Base-by-base conservation (phyloP, 1,140 invertebrate species). In the Ridgeia piscesae region DNA sequence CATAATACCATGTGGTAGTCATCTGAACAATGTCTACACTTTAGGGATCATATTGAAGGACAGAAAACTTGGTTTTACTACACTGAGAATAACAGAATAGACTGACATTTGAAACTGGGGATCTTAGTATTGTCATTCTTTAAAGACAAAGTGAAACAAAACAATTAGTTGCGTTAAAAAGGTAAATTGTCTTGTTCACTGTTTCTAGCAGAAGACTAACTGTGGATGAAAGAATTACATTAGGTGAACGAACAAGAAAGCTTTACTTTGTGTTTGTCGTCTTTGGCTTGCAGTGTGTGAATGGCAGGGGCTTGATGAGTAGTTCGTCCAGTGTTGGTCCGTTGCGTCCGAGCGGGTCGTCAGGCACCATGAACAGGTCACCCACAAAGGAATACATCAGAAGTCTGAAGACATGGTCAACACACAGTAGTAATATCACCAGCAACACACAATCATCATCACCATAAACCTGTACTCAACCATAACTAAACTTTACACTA, bases 291-390 rank as follows among this genome's bases (percentile, higher is more conserved):
- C 27, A 1, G 58, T 17, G 27, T 77, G 14, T 77, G 58, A 77
- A 21, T 21, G 58, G 58, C 58, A 77, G 58, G 2, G 58, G 58
- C 58, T 77, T 77, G 58, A 21, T 77, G 14, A 77, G 27, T 31
- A 77, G 27, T 31, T 21, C 27, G 58, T 77, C 58, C 58, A 77
- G 58, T 77, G 58, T 77, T 21, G 58, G 58, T 77, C 58, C 58
- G 27, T 31, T 77, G 27, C 58, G 58, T 17, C 58, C 58, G 17
- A 77, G 58, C 1, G 58, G 58, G 27, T 77, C 58, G 11, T 17
- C 58, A 14, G 58, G 58, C 58, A 77, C 14, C 58, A 77, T 77
- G 27, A 99, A 99, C 89, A 94, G 94, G 94, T 96, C 95, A 35
- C 94, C 94, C 48, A 95, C 95, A 94, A 96, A 96, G 1, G 94